A percentile compares a stretch with the other conserved stretches of the same genome.
These are phyloP conservation scores for Ctenomys sociabilis DNA, from an alignment of 2,113 vertebrate genomes.

Conservation along the genomic window DNA sequence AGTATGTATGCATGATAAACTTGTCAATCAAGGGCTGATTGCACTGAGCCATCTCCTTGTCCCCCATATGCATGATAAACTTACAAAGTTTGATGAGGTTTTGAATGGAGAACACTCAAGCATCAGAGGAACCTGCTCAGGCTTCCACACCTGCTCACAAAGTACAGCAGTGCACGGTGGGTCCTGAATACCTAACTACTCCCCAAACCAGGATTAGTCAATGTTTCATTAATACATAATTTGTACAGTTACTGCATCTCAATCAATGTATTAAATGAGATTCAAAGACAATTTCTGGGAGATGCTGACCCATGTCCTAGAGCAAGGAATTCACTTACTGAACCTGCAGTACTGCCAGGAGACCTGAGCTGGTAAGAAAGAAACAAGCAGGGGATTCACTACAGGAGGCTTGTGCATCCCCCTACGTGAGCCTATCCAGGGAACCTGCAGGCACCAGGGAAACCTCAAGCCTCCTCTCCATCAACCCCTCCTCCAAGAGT, in stretches of 20 bases:
- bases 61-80: not conserved
- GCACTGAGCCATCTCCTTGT: no score
- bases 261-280: fast-evolving
- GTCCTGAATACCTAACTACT: not conserved
- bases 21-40: no score
- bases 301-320: not conserved
- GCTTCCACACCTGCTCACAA: not conserved
- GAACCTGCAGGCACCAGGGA: not conserved
- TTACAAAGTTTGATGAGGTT: not conserved
- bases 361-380: not conserved
- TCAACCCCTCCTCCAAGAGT: not conserved
- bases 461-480: not conserved
- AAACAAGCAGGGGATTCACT: not conserved
- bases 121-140: no score
- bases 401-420: not conserved
- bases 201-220: no score
- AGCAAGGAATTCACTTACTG: not conserved
- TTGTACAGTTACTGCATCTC: not conserved
- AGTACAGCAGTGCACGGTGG: not conserved
- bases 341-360: not conserved
- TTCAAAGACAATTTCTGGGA: not conserved
- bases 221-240: no score
- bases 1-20: not conserved
- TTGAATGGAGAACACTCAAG: not conserved
- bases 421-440: not conserved